Conservation (phyloP, 23 tunicate genomes). For the Oikopleura vanhoeffeni region DNA sequence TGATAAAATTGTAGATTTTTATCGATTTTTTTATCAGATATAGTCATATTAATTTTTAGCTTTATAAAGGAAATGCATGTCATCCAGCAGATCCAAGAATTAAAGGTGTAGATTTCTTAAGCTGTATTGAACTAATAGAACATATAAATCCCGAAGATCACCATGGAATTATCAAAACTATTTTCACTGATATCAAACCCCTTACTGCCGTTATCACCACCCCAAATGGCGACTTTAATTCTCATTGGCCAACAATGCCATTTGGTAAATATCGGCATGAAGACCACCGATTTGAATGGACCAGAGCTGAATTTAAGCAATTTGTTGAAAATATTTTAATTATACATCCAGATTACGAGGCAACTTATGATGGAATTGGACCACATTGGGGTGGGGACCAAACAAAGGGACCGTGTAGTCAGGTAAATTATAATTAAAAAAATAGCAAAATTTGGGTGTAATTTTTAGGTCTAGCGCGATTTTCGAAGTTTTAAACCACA, state of each 20-base stretch:
- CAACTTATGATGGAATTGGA: background rate
- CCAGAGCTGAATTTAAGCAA: background rate
- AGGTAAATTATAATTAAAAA: too few species aligned
- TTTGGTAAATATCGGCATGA: background rate
- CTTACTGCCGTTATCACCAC: background rate
- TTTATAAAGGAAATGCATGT: background rate
- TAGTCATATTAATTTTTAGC: too few species aligned
- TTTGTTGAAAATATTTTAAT: background rate
- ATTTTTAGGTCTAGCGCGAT: too few species aligned
- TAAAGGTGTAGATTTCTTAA: background rate
- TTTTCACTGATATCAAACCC: background rate
- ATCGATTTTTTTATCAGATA: too few species aligned
- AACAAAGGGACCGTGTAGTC: background rate
- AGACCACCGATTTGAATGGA: slow-evolving; percentile 13
- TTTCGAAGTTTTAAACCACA: too few species aligned
- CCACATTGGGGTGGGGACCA: slow-evolving; percentile 2
- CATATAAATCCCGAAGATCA: slow-evolving; percentile 6
- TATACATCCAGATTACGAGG: background rate
- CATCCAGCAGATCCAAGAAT: background rate
- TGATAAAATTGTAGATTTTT: too few species aligned
- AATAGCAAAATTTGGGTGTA: too few species aligned
- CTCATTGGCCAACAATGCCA: slow-evolving; percentile 9
- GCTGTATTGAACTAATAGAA: slow-evolving; percentile 4
- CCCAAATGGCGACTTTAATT: slow-evolving; percentile 4
- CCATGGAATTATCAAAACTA: background rate